These are phyloP conservation scores for Lepidurus apus DNA, from an alignment of 1,140 invertebrate species.

Conservation along the genomic window DNA sequence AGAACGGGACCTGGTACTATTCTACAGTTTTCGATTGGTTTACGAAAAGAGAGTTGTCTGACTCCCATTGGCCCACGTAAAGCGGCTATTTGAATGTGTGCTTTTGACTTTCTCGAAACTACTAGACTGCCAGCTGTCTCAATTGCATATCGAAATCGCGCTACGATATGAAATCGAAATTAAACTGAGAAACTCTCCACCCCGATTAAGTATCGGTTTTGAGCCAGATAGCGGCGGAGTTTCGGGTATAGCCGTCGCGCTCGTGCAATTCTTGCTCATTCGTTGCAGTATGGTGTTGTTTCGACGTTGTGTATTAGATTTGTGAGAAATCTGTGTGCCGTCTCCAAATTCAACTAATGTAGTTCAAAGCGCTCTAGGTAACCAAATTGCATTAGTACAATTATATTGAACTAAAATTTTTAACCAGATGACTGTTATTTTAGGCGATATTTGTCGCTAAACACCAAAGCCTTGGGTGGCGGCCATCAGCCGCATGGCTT, in stretches of 20 bases:
- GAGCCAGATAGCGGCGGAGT: too few relatives aligned
- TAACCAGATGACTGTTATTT: slow-evolving; percentile 15
- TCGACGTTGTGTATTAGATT: too few relatives aligned
- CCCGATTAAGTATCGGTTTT: too few relatives aligned
- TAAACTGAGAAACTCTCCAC: too few relatives aligned
- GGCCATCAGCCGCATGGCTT: neutral
- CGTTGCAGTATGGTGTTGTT: too few relatives aligned
- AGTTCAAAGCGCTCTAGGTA: neutral
- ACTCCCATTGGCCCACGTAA: slow-evolving; percentile 24
- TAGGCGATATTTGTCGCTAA: slow-evolving; percentile 36
- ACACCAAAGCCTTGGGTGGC: slow-evolving; percentile 34
- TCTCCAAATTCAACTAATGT: neutral
- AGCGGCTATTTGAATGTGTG: neutral
- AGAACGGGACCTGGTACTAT: neutral
- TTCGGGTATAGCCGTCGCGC: too few relatives aligned
- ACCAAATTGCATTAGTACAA: neutral
- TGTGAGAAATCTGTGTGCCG: neutral
- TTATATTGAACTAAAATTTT: neutral
- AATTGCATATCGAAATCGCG: neutral
- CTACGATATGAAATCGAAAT: too few relatives aligned
- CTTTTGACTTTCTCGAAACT: neutral
- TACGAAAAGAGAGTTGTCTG: neutral
- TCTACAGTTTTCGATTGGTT: neutral
- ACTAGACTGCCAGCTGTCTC: neutral
- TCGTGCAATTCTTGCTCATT: too few relatives aligned